Conservation (phyloP, 2,888 invertebrate genomes). For the Eristalinus sepulchralis region DNA sequence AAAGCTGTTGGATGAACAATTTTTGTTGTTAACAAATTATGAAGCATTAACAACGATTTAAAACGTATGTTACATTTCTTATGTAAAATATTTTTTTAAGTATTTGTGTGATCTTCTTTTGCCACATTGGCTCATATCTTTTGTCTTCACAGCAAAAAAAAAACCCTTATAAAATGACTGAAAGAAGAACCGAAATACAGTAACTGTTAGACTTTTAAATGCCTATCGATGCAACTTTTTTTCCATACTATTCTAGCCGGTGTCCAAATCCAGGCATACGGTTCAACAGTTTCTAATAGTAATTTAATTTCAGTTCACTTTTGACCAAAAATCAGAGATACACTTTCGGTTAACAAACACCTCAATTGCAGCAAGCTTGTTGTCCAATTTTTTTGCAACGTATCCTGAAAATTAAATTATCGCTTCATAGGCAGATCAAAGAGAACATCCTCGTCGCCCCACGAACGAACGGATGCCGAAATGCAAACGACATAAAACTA, state of each 20-base stretch:
- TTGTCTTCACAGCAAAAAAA: too few relatives aligned
- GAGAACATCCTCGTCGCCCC: constrained; percentile 8
- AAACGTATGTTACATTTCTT: too few relatives aligned
- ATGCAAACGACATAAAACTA: constrained; percentile 47
- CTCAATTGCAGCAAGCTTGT: neutral
- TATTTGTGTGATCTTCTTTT: too few relatives aligned
- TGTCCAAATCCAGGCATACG: neutral
- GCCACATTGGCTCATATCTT: too few relatives aligned
- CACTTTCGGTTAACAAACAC: neutral
- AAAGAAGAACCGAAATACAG: neutral
- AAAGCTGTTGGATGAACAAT: too few relatives aligned
- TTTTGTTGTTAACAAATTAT: too few relatives aligned
- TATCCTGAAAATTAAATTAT: constrained; percentile 26
- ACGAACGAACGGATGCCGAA: constrained; percentile 14
- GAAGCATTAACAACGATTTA: too few relatives aligned
- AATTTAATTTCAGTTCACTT: neutral
- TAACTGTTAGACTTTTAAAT: too few relatives aligned
- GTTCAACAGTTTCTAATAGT: neutral
- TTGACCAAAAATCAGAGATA: constrained; percentile 25
- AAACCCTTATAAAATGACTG: too few relatives aligned
- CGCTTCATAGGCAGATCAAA: constrained; percentile 18
- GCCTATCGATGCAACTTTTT: too few relatives aligned
- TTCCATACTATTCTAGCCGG: neutral
- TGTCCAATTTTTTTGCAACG: neutral
- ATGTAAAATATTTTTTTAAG: too few relatives aligned